Evolutionary conservation across 1,140 invertebrate genomes (phyloP).

Genomic region (Megathymus violae): DNA sequence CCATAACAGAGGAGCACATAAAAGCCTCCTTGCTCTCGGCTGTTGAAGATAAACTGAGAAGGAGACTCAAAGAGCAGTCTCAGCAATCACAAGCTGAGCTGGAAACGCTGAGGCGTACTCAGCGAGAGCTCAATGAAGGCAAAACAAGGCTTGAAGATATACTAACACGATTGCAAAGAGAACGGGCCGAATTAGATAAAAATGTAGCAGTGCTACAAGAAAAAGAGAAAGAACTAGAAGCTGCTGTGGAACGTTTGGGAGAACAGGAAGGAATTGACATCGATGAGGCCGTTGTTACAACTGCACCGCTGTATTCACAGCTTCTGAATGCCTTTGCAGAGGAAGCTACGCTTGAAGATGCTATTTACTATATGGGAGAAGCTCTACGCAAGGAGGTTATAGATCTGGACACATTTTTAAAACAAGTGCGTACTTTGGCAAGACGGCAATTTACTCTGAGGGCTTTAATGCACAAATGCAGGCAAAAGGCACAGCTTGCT

Average conservation of each 20-base stretch:
- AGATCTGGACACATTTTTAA: constrained; percentile 97
- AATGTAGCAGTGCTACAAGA: constrained; percentile 93
- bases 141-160: constrained; percentile 93
- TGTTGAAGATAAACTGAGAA: constrained; percentile 96
- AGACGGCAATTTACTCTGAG: constrained; percentile 97
- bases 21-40: constrained; percentile 96
- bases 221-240: constrained; percentile 94
- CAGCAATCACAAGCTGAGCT: constrained; percentile 96
- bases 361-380: constrained; percentile 99
- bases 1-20: constrained; percentile 97
- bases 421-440: constrained; percentile 97
- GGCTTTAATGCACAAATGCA: constrained; percentile 97
- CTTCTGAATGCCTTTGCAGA: constrained; percentile 98
- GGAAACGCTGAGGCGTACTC: constrained; percentile 94
- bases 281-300: constrained; percentile 98
- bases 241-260: constrained; percentile 90
- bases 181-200: constrained; percentile 93
- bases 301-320: constrained; percentile 98
- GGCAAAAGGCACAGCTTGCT: constrained; percentile 96
- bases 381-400: constrained; percentile 96
- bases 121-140: constrained; percentile 94
- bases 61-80: constrained; percentile 94
- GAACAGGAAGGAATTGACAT: constrained; percentile 93
- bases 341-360: constrained; percentile 98
- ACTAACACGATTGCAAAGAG: constrained; percentile 91